A percentile compares a stretch with the other conserved stretches of the same genome.
Evolutionary conservation across 2,113 vertebrate species (phyloP).

Genomic region (Gymnocephalus cernua): DNA sequence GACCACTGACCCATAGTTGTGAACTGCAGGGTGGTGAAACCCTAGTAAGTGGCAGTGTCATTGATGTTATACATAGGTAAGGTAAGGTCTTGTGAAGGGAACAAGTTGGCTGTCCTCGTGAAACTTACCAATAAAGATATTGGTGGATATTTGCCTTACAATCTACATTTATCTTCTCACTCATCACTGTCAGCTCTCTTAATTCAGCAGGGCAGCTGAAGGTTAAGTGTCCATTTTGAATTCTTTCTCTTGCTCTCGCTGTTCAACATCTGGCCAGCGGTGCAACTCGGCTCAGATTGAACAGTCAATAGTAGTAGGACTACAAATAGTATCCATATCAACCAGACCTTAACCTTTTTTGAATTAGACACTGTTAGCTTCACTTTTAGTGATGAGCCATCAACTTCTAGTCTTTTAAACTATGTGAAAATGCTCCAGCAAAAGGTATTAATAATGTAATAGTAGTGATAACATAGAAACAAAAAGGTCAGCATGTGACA

Average conservation of each 20-base stretch:
- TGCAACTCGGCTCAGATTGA: slow-evolving; percentile 16
- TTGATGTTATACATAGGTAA: neutral
- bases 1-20: neutral
- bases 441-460: too few relatives aligned
- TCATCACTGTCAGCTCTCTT: neutral
- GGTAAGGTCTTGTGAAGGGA: neutral
- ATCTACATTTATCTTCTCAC: neutral
- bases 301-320: neutral
- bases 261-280: slow-evolving; percentile 81
- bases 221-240: slow-evolving; percentile 78
- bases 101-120: neutral
- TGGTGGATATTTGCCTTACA: neutral
- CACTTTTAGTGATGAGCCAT: neutral
- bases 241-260: slow-evolving; percentile 44
- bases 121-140: neutral
- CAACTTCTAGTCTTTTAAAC: neutral
- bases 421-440: neutral
- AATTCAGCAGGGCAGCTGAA: slow-evolving; percentile 5
- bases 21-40: neutral
- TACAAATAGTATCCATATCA: neutral
- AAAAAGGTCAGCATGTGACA: neutral
- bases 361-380: neutral
- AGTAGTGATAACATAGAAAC: neutral
- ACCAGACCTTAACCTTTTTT: neutral
- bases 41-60: too few relatives aligned